These are phyloP conservation scores for Exocentrus adspersus DNA, from an alignment of 2,888 invertebrate genomes.

Conservation along the genomic window DNA sequence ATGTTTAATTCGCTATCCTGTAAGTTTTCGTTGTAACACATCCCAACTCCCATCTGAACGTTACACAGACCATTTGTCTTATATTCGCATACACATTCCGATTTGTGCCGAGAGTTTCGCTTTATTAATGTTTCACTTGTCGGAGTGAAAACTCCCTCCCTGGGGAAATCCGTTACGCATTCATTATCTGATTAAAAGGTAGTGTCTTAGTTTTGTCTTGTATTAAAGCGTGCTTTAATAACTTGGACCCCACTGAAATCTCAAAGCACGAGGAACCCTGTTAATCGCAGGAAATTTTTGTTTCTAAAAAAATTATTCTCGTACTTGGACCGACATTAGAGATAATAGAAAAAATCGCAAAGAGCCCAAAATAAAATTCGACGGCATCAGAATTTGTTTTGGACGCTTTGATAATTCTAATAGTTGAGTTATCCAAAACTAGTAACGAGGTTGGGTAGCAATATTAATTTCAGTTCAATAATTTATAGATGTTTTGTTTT, in stretches of 20 bases:
- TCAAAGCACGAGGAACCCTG: not conserved
- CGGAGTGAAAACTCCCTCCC: not conserved
- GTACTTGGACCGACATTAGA: too few relatives aligned
- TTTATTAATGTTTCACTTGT: not conserved
- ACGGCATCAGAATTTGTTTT: too few relatives aligned
- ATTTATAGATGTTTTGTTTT: too few relatives aligned
- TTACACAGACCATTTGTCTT: not conserved
- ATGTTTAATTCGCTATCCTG: too few relatives aligned
- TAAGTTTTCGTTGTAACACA: not conserved
- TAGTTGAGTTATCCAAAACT: too few relatives aligned
- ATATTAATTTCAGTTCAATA: too few relatives aligned
- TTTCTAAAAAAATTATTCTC: too few relatives aligned
- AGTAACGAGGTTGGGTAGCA: too few relatives aligned
- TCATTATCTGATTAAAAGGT: constrained; percentile 1
- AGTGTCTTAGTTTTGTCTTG: not conserved
- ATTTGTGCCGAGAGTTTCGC: not conserved
- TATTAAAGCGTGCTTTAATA: not conserved
- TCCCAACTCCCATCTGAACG: not conserved
- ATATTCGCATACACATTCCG: not conserved
- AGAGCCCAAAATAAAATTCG: too few relatives aligned
- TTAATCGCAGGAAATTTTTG: too few relatives aligned
- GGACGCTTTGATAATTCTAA: too few relatives aligned
- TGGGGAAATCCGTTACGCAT: not conserved
- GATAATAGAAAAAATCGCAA: too few relatives aligned
- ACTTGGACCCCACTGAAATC: not conserved